Conservation (phyloP, 2,888 invertebrate genomes). For the Paralinhomoeus sp. region DNA sequence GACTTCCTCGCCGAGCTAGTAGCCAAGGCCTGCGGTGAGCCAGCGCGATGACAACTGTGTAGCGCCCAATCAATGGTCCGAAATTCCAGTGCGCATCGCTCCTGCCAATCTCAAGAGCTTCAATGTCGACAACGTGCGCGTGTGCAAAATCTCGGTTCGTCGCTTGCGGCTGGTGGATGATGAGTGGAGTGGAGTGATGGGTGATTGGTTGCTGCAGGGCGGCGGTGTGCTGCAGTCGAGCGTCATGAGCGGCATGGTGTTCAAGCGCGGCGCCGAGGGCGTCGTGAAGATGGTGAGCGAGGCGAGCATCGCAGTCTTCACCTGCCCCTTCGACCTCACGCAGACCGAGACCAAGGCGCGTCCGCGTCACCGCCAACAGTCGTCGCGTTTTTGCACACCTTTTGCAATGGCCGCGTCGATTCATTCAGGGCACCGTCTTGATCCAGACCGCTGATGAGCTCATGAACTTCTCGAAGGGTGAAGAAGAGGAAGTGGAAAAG, state of each 20-base stretch:
- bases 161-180: background rate
- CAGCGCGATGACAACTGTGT: too few relatives aligned
- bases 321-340: constrained; percentile 78
- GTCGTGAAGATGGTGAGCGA: constrained; percentile 50
- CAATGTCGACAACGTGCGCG: constrained; percentile 87
- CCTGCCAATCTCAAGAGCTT: constrained; percentile 34
- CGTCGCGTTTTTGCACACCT: background rate
- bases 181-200: too few relatives aligned
- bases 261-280: constrained; percentile 82
- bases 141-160: constrained; percentile 53
- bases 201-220: constrained; percentile 42
- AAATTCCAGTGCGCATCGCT: constrained; percentile 18
- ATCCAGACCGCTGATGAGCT: constrained; percentile 88
- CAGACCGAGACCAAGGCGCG: constrained; percentile 98
- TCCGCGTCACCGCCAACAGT: background rate
- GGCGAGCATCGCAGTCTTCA: constrained; percentile 73
- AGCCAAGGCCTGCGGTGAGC: constrained; percentile 49
- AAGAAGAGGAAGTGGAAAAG: constrained; percentile 67
- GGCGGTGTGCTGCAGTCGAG: constrained; percentile 45
- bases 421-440: constrained; percentile 44
- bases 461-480: constrained; percentile 74
- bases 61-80: background rate
- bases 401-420: background rate
- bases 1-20: constrained; percentile 65
- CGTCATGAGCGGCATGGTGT: constrained; percentile 88